Evolutionary conservation across 2,888 invertebrate genomes (phyloP), one percentile per base, ranked within the genome.

Genomic region (Agrotis segetum): DNA sequence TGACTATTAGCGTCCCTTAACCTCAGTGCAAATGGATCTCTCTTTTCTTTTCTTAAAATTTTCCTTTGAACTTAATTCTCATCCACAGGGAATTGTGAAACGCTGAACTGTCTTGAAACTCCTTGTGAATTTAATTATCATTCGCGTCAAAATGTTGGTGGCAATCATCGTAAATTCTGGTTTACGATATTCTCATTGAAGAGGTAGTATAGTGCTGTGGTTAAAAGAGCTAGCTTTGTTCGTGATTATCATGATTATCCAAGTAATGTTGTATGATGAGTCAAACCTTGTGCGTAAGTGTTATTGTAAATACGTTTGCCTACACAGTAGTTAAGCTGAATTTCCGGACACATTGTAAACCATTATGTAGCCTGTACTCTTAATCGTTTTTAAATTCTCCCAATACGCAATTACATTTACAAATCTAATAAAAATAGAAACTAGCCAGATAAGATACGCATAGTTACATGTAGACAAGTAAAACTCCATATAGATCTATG

Each of bases 401-500:
- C 21, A 6, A 65, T 7, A 58, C 21, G 24, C n/a, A 56, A 17
- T 24, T 40, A 16, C 19, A 52, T 58, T 47, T 11, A 52, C 29
- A 44, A 59, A 70, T 53, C 24, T 4, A n/a, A 34, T 24, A 71
- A 75, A 83, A 84, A 84, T 85, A 87, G 81, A 88, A 86, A 88
- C 81, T 71, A 67, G 62, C 55, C 58, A 70, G 64, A 76, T 72
- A 68, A 79, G 60, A 81, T 78, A 81, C 29, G 34, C 44, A 58
- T 75, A 71, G 65, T 47, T 29, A 44, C 62, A 21, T 47, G 60
- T 44, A 63, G 50, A 53, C 70, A 78, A 47, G n/a, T 50, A 63
- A 74, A 80, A 44, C 24, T 58, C 61, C 56, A 79, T 75, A 82
- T 67, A 84, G 82, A 84, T 62, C 71, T 49, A 61, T 78, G 65